Base-by-base conservation (phyloP, 2,797 vertebrate species). In the Decapterus maruadsi region DNA sequence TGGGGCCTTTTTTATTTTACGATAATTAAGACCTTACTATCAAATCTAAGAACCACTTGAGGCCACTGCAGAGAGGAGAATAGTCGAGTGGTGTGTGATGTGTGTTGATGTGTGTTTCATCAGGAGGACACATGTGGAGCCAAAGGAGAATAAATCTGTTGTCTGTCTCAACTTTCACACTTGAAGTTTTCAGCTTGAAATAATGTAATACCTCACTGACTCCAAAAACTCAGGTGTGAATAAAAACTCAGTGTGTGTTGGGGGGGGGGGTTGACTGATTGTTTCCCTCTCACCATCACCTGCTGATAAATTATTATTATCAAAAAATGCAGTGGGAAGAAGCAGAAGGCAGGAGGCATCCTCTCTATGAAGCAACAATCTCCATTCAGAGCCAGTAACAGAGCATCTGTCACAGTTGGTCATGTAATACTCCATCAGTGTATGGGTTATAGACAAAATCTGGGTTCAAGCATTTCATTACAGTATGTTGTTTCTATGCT, bases 1-100 rank as follows among this genome's bases (percentile, higher is more conserved):
- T 54, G 80, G 83, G 78, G 59, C 81, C 61, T 84, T 85, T 85
- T 85, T 40, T 42, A 26, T 26, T 42, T 13, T 82, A 54, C 3
- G 34, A 77, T 88, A 88, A 92, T 92, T 89, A 90, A 91, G 88
- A 87, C 73, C 80, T 84, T 53, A 83, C 61, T 70, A 80, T 87
- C 55, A 82, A 84, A 89, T 84, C 55, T 54, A 46, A 74, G 85
- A 80, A 54, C 80, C 72, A 69, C 82, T 61, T 1, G 74, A 70
- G 86, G 75, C 74, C 77, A 59, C 60, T 48, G 64, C 58, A 50
- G 76, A 67, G 78, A 72, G 43, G 67, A 51, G 50, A 77, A 72
- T 77, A 53, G 70, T 58, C 53, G 45, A 73, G 48, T 46, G 58
- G 69, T 45, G 22, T 70, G 61, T 73, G 79, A 80, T 80, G 38